These are phyloP conservation scores for Danio tinwini DNA, from an alignment of 2,797 vertebrate genomes.

Conservation along the genomic window DNA sequence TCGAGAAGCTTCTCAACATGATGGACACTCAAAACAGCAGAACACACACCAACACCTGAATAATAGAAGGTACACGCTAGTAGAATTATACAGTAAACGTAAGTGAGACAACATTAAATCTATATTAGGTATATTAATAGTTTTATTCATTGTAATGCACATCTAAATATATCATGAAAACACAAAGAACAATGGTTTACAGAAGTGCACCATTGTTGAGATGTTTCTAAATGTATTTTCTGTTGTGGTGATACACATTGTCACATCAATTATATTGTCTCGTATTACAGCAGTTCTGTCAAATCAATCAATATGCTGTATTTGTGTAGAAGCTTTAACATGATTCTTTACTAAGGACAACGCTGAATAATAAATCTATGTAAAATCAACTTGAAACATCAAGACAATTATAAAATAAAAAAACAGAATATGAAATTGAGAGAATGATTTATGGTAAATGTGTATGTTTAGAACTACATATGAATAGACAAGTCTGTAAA, in stretches of 20 bases:
- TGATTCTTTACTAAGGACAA: neutral
- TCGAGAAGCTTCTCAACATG: constrained; percentile 2
- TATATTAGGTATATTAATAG: neutral
- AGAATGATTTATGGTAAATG: too few relatives aligned
- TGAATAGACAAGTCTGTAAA: neutral
- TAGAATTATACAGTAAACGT: neutral
- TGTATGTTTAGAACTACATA: neutral
- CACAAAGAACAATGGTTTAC: neutral
- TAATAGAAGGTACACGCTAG: neutral
- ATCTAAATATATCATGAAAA: neutral
- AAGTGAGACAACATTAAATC: neutral
- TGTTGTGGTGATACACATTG: neutral
- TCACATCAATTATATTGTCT: too few relatives aligned
- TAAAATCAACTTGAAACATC: neutral
- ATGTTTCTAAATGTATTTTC: neutral
- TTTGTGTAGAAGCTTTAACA: neutral
- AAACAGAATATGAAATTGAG: neutral
- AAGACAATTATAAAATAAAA: neutral
- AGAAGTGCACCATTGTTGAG: neutral
- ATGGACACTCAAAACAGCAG: neutral
- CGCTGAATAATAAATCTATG: neutral
- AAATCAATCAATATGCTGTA: neutral
- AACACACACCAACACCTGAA: neutral
- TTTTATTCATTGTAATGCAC: neutral
- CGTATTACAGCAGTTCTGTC: neutral